Evolutionary conservation across 2,888 invertebrate genomes (phyloP).

Genomic region (Rotaria magnacalcarata): DNA sequence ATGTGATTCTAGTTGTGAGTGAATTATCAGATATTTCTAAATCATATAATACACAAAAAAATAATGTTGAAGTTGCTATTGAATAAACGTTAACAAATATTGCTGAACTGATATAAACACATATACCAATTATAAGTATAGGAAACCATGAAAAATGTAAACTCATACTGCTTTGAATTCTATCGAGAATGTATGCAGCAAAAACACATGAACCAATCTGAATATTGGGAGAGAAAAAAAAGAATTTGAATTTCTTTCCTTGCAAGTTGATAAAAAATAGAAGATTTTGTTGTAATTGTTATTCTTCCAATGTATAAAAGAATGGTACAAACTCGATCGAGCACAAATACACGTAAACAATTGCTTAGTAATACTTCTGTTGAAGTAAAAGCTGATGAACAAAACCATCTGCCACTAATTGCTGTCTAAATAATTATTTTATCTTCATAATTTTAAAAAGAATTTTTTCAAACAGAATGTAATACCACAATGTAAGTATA

Average conservation of each 20-base stretch:
- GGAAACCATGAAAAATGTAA: conserved; percentile 4
- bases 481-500: background rate
- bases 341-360: background rate
- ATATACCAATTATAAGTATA: background rate
- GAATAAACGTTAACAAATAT: background rate
- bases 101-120: background rate
- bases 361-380: background rate
- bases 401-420: background rate
- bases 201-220: background rate
- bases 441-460: too few species aligned
- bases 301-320: background rate
- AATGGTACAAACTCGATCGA: background rate
- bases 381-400: background rate
- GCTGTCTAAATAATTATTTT: background rate
- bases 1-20: too few species aligned
- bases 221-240: background rate
- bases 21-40: background rate
- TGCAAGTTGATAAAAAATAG: too few species aligned
- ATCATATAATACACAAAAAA: background rate
- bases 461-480: background rate
- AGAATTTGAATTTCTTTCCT: too few species aligned
- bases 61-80: background rate
- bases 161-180: background rate
- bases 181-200: background rate
- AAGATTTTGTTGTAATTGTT: background rate